Base-by-base conservation (phyloP, 2,797 vertebrate species). In the Heliangelus exortis region DNA sequence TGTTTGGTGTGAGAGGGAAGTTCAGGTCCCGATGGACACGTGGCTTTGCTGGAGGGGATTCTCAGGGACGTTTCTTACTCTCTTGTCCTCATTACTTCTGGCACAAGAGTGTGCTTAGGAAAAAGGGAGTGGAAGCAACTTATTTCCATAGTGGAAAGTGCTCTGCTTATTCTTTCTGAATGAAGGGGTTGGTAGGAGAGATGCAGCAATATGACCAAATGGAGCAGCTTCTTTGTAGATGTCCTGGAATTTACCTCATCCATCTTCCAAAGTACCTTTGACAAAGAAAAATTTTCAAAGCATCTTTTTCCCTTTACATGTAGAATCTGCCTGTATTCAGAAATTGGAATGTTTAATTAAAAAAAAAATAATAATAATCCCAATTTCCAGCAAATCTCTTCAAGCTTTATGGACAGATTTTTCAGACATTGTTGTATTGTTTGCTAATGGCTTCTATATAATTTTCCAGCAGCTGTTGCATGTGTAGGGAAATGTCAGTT, bases 1-100 rank as follows among this genome's bases (percentile, higher is more conserved):
- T 29, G 81, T 67, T 94, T 11, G 31, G 85, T 72, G 95, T 90
- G 91, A 94, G 89, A 91, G 76, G 50, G 80, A 54, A 90, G 97
- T 96, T 98, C 95, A 97, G 95, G 58, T 65, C 97, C 97, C 95
- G 97, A 97, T 97, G 95, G 92, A 97, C 96, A 97, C 89, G 59
- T 80, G 94, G 97, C 95, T 97, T 43, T 10, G 50, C 29, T 22
- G 48, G 36, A 9, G 50, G 54, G 4, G 48, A 7, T n/a, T n/a
- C 43, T 20, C 0, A 0, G n/a, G 9, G 63, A 19, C 39, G 9
- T 19, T 26, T 55, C 39, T 50, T 59, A 51, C 34, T 65, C 39
- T 83, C 57, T 25, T 48, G 16, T 28, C 33, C 9, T 22, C 1
- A 0, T 17, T 28, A 2, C 10, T 73, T 36, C 39, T 69, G 78